Evolutionary conservation across 2,797 vertebrate species (phyloP).

Genomic region (Enteromius trimaculatus): DNA sequence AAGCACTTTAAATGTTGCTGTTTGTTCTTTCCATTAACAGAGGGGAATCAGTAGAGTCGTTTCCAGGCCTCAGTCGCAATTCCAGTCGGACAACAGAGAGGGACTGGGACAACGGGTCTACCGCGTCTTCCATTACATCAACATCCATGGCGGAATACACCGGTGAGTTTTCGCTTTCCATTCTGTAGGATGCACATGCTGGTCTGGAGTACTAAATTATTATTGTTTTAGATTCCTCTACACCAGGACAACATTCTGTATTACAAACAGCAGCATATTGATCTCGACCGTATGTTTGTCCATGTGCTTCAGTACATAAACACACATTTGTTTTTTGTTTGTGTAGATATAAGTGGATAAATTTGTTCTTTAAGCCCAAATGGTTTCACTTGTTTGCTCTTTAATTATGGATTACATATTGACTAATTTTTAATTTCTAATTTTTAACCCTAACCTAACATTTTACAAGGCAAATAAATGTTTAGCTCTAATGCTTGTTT

Average conservation of each 20-base stretch:
- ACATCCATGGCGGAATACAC: slow-evolving; percentile 97
- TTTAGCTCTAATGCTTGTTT: background rate
- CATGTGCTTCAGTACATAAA: background rate
- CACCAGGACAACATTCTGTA: background rate
- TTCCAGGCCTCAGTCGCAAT: slow-evolving; percentile 88
- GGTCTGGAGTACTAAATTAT: background rate
- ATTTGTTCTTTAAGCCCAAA: background rate
- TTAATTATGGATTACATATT: background rate
- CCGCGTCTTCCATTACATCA: slow-evolving; percentile 93
- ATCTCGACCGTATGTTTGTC: slow-evolving; percentile 1
- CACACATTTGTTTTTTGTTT: background rate
- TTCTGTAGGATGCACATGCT: background rate
- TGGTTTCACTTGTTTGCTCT: background rate
- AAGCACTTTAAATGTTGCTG: slow-evolving; percentile 2
- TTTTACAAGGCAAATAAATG: background rate
- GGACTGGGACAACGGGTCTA: slow-evolving; percentile 97
- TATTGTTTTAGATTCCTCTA: background rate
- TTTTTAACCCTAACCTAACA: no score
- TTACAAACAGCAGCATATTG: slow-evolving; percentile 1
- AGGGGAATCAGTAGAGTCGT: slow-evolving; percentile 90
- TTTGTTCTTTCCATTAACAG: slow-evolving; percentile 62
- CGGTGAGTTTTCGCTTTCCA: slow-evolving; percentile 71
- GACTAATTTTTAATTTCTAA: background rate
- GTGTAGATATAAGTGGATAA: background rate
- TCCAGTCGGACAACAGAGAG: slow-evolving; percentile 89